Evolutionary conservation across 2,888 invertebrate genomes (phyloP).

Genomic region (Globia sparganii): DNA sequence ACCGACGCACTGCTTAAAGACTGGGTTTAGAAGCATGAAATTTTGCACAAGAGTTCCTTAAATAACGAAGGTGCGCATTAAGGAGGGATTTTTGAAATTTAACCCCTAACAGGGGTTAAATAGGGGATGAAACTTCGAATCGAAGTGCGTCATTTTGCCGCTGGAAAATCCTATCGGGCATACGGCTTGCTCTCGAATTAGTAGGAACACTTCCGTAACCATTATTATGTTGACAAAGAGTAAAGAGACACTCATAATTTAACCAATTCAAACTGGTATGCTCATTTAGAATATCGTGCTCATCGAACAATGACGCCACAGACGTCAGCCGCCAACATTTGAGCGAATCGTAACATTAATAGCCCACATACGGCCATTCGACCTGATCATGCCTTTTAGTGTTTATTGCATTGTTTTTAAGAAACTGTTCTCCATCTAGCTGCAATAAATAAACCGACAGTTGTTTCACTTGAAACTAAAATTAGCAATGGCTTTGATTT

Average conservation of each 20-base stretch:
- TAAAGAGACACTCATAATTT: neutral
- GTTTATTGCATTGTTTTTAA: slow-evolving; percentile 30
- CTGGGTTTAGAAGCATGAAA: neutral
- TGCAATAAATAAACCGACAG: neutral
- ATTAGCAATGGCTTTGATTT: too few species aligned
- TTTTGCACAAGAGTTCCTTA: neutral
- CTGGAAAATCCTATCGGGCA: neutral
- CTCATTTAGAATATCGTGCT: neutral
- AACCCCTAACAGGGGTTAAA: neutral
- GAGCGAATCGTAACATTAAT: slow-evolving; percentile 20
- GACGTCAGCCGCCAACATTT: neutral
- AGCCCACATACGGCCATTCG: slow-evolving; percentile 12
- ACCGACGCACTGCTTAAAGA: too few species aligned
- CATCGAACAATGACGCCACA: slow-evolving; percentile 4
- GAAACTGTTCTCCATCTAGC: neutral
- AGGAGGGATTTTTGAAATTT: neutral
- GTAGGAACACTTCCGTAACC: neutral
- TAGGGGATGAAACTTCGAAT: neutral
- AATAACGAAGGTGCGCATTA: neutral
- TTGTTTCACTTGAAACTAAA: neutral
- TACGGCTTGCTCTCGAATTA: too few species aligned
- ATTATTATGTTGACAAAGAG: neutral
- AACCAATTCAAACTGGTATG: slow-evolving; percentile 3
- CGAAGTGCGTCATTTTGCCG: neutral
- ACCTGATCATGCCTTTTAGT: slow-evolving; percentile 4